These are phyloP conservation scores for Pollenia labialis DNA, from an alignment of 2,888 invertebrate species.

Conservation along the genomic window DNA sequence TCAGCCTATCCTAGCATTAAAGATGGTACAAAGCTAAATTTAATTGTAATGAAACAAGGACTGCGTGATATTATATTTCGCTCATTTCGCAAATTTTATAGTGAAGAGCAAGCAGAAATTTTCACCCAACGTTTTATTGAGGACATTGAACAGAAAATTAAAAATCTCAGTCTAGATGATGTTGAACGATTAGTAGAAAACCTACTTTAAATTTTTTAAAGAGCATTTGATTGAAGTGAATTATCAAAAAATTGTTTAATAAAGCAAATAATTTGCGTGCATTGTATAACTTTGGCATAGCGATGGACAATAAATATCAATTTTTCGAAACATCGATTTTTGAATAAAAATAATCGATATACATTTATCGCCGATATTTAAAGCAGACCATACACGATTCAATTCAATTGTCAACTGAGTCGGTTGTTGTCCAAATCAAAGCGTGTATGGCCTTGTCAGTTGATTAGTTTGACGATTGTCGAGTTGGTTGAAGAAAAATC, in stretches of 20 bases:
- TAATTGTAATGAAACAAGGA: constrained; percentile 88
- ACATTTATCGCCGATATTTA: too few relatives aligned
- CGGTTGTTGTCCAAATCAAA: too few relatives aligned
- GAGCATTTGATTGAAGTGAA: constrained; percentile 11
- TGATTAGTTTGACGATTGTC: too few relatives aligned
- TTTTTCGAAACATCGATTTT: too few relatives aligned
- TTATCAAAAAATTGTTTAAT: constrained; percentile 37
- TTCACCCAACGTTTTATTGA: constrained; percentile 81
- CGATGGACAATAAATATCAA: too few relatives aligned
- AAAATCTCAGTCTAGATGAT: constrained; percentile 82
- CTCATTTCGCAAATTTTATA: constrained; percentile 85
- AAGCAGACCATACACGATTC: too few relatives aligned
- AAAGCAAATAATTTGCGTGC: not conserved
- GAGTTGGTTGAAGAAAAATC: too few relatives aligned
- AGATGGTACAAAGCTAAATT: constrained; percentile 90
- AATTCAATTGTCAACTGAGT: too few relatives aligned
- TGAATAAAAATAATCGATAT: too few relatives aligned
- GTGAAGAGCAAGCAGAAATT: constrained; percentile 87
- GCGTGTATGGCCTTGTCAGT: too few relatives aligned
- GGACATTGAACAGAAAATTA: constrained; percentile 82
- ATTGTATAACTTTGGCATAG: too few relatives aligned
- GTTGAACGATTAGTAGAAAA: constrained; percentile 82
- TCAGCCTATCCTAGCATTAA: constrained; percentile 89
- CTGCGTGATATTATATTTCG: constrained; percentile 86
- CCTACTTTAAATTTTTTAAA: constrained; percentile 24